phyloP scores from a whole-genome alignment of 2,888 invertebrate species.

The Selenia dentaria region DNA sequence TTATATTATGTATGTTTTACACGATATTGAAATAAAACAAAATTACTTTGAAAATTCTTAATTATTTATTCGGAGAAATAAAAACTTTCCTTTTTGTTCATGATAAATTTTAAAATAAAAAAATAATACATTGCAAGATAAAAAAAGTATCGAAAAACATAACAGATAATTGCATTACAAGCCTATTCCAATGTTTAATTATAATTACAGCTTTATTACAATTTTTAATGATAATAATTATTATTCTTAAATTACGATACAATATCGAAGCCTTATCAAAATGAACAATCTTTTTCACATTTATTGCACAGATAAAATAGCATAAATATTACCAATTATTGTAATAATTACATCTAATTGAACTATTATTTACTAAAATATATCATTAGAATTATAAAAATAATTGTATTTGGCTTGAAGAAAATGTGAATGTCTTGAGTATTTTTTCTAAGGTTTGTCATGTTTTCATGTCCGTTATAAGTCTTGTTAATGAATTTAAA shows the following conservation, averaged over 20 bases:
- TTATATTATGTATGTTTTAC: too few species aligned
- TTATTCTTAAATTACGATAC: constrained; percentile 55
- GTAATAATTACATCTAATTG: constrained; percentile 44
- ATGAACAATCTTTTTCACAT: constrained; percentile 65
- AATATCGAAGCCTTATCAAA: constrained; percentile 56
- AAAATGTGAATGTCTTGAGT: constrained; percentile 51
- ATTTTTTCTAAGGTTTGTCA: constrained; percentile 47
- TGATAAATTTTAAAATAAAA: constrained; percentile 59
- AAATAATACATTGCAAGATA: constrained; percentile 53
- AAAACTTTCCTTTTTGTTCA: constrained; percentile 62
- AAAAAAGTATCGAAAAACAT: constrained; percentile 62
- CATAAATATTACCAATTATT: constrained; percentile 68
- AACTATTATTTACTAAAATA: constrained; percentile 54
- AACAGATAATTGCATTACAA: constrained; percentile 73
- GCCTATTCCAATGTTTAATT: constrained; percentile 65
- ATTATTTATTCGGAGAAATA: constrained; percentile 79
- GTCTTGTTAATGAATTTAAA: not conserved
- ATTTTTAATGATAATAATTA: constrained; percentile 60
- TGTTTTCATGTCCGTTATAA: constrained; percentile 27
- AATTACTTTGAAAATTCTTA: constrained; percentile 65
- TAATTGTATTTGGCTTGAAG: constrained; percentile 53
- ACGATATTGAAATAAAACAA: constrained; percentile 53
- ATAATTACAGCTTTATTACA: constrained; percentile 79
- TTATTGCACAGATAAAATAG: constrained; percentile 78
- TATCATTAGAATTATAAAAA: constrained; percentile 43